Base-by-base conservation (phyloP, 2,888 invertebrate genomes). In the Eristalis intricaria region DNA sequence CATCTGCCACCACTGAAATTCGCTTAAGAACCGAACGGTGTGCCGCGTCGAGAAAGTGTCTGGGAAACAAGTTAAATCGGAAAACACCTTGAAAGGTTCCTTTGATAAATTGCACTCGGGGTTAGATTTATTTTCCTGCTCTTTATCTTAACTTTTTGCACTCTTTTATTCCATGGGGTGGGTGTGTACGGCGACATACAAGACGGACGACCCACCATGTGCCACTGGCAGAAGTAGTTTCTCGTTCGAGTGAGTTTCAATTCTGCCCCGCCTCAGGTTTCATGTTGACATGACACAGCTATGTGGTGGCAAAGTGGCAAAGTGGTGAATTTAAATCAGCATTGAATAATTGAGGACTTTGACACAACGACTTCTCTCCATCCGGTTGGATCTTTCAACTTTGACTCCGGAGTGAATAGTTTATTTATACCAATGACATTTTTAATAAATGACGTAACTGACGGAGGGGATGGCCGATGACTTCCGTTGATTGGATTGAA, bases 1-100 rank as follows among this genome's bases (percentile, higher is more conserved):
- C 50, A 10, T 4, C 19, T 19, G n/a, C 19, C 19, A 50, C 50
- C 50, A 8, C 50, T 32, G 56, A 73, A 78, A 65, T 77, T 82
- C 73, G 76, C 77, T 73, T 61, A 83, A 83, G 83, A 70, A 74
- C 74, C 86, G 82, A 71, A 77, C 77, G 74, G 85, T 85, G 69
- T 85, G 77, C 70, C 78, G 61, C 60, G 70, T 79, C 75, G 78
- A 71, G 75, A 70, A 87, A 83, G 86, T 87, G 86, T 79, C 86
- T 83, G 83, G 71, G 83, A 87, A 79, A 75, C 83, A 87, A 83
- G 83, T 79, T 83, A 83, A 87, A 87, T 83, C 86, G 86, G 86
- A 87, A 87, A 87, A 87, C 86, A 87, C 86, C 86, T 87, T 87
- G 83, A 87, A 87, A 87, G 83, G 86, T 79, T 83, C 70, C 83